These are phyloP conservation scores for Hybognathus amarus DNA, from an alignment of 2,797 vertebrate species.

Conservation along the genomic window DNA sequence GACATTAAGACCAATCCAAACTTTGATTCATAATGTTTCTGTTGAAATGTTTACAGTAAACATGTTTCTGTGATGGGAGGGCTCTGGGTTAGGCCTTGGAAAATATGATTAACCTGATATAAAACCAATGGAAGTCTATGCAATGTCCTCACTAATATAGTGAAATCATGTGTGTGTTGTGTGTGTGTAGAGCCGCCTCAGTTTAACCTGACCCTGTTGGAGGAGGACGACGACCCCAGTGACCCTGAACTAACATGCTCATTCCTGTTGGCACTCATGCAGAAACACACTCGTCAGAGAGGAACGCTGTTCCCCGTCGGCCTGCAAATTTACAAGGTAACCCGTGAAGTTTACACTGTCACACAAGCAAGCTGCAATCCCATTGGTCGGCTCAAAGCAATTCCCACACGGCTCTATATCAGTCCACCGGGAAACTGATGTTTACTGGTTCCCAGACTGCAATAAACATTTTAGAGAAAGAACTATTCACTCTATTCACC, in stretches of 20 bases:
- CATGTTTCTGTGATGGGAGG: too few relatives aligned
- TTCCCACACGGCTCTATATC: not conserved
- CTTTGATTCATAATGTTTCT: too few relatives aligned
- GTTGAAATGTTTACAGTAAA: too few relatives aligned
- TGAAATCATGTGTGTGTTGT: not conserved
- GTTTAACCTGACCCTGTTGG: slow-evolving; percentile 68
- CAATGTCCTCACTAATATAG: not conserved
- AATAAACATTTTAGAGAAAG: not conserved
- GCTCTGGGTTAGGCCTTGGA: too few relatives aligned
- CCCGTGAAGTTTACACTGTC: not conserved
- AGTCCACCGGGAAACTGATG: not conserved
- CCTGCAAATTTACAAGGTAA: slow-evolving; percentile 75
- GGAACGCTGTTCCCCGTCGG: slow-evolving; percentile 61
- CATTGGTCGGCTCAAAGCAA: not conserved
- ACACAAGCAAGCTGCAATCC: not conserved
- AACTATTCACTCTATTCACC: not conserved
- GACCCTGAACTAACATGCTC: slow-evolving; percentile 67
- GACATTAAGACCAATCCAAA: too few relatives aligned
- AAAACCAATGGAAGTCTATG: not conserved
- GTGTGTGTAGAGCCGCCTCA: slow-evolving; percentile 68
- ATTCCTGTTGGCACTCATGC: slow-evolving; percentile 80
- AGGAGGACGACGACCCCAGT: slow-evolving; percentile 57
- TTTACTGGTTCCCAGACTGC: not conserved
- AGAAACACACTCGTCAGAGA: slow-evolving; percentile 73
- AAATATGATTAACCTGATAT: too few relatives aligned